phyloP scores from a whole-genome alignment of 2,113 vertebrate species.

The Anoplopoma fimbria region DNA sequence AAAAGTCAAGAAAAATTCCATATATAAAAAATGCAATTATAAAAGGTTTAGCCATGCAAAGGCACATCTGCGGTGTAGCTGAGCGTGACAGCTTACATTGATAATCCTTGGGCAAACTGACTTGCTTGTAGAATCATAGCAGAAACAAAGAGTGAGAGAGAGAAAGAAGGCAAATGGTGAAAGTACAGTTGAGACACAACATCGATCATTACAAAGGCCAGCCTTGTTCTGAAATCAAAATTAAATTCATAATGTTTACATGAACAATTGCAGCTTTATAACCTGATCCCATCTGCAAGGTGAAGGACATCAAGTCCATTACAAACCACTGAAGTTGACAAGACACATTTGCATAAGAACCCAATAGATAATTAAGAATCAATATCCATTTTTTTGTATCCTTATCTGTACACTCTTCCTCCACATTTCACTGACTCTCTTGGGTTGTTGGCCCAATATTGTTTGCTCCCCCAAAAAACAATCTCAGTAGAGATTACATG shows the following conservation, averaged over 20 bases:
- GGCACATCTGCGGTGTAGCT: constrained; percentile 63
- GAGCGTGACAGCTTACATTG: constrained; percentile 70
- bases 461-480: not conserved
- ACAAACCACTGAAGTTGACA: not conserved
- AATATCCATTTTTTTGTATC: constrained; percentile 13
- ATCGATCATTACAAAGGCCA: not conserved
- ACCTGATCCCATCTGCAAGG: not conserved
- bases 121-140: constrained; percentile 60
- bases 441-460: not conserved
- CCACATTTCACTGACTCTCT: not conserved
- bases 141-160: constrained; percentile 40
- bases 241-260: not conserved
- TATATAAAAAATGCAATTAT: constrained; percentile 77
- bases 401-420: too few species aligned
- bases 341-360: constrained; percentile 8
- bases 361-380: constrained; percentile 28
- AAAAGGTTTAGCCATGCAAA: constrained; percentile 68
- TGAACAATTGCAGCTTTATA: constrained; percentile 3
- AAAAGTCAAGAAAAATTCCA: constrained; percentile 51
- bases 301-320: not conserved
- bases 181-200: constrained; percentile 6
- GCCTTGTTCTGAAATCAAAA: not conserved
- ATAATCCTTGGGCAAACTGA: constrained; percentile 71
- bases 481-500: too few species aligned
- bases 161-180: not conserved